Evolutionary conservation across 2,888 invertebrate species (phyloP), one percentile per base, ranked within the genome.

Genomic region (Platycheirus albimanus): DNA sequence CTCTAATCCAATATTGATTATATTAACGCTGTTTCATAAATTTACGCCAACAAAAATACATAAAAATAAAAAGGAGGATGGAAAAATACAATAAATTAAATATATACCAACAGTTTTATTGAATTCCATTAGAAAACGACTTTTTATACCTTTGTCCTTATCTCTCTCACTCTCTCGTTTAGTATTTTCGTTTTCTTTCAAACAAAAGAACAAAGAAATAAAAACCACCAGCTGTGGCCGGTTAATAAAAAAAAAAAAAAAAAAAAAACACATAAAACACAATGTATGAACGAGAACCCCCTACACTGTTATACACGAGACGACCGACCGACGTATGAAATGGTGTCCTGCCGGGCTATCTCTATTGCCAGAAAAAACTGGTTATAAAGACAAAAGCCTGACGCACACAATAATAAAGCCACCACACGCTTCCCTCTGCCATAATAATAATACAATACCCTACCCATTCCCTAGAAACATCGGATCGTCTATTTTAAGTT

Each of bases 351-450:
- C 58, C 63, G 69, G 24, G 83, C 51, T 3, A 43, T 52, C 51
- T 69, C 83, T 72, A 83, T 74, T 74, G 83, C 72, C 69, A 45
- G 72, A 69, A 83, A n/a, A 74, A 83, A 83, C 83, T 69, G 83
- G 83, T 83, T 83, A 20, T 74, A 38, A 43, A 45, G 17, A 52
- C 61, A 70, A 54, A 74, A 47, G 43, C 6, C 8, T 24, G 47
- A 20, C 54, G 17, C 56, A 41, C 38, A 51, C 20, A 64, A 43
- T 58, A 47, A 38, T 36, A 47, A 36, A 24, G 20, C 36, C n/a
- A n/a, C n/a, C n/a, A n/a, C n/a, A 36, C 51, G 71, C 33, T 17
- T 41, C 36, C 64, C 43, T 41, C n/a, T 28, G 17, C 45, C 11
- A 28, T 24, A 15, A 58, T 20, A 58, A 13, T 51, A 8, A 13